Percentiles rank a stretch among this genome's conserved stretches.
Conservation (phyloP, 2,797 vertebrate species). For the Eospalax fontanierii region DNA sequence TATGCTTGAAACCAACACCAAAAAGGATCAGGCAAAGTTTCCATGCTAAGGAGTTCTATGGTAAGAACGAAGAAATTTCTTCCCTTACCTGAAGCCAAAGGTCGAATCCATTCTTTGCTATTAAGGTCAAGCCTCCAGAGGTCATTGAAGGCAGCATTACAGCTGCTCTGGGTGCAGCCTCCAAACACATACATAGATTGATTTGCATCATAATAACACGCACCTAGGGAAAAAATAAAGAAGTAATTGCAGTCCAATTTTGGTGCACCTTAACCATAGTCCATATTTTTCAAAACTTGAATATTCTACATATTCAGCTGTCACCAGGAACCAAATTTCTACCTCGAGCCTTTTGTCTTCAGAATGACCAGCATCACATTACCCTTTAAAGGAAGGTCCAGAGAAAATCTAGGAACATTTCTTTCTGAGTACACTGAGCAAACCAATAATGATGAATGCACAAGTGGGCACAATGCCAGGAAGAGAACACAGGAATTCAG, state of each 20-base stretch:
- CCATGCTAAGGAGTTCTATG: not conserved
- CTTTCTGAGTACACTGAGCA: conserved; percentile 60
- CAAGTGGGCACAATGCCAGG: not conserved
- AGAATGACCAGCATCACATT: not conserved
- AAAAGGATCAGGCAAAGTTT: not conserved
- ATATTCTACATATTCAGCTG: not conserved
- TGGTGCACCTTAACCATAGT: not conserved
- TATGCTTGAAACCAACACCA: not conserved
- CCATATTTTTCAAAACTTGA: not conserved
- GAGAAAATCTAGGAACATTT: not conserved
- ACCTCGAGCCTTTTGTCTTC: not conserved
- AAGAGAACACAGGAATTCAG: not conserved
- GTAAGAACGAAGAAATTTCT: not conserved
- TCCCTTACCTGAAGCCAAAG: conserved; percentile 96
- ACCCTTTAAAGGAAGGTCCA: conserved; percentile 47
- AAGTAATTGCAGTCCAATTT: not conserved
- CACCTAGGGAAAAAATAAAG: conserved; percentile 90
- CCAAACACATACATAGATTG: conserved; percentile 99
- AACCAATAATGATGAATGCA: not conserved
- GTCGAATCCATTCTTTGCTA: conserved; percentile 99
- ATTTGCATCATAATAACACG: conserved; percentile 98
- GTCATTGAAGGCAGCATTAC: conserved; percentile 99
- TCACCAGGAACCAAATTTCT: not conserved
- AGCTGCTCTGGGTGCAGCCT: conserved; percentile 99
- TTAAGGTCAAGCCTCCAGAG: conserved; percentile 99